Evolutionary conservation across 2,113 vertebrate genomes (phyloP).

Genomic region (Plotosus lineatus): DNA sequence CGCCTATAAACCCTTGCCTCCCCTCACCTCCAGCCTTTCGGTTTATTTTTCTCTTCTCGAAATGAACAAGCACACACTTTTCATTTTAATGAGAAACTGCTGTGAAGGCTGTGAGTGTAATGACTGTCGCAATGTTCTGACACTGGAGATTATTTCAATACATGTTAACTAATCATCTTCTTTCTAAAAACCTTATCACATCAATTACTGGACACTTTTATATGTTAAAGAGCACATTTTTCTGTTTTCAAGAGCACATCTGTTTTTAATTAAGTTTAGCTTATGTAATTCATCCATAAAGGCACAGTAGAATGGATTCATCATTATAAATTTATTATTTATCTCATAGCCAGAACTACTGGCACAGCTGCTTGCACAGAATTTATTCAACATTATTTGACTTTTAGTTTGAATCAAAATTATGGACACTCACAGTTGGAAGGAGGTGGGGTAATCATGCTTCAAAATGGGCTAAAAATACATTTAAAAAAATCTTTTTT

Average conservation of each 20-base stretch:
- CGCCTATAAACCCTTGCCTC: neutral
- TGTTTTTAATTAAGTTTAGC: too few relatives aligned
- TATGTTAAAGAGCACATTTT: too few relatives aligned
- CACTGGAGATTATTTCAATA: neutral
- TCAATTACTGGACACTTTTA: too few relatives aligned
- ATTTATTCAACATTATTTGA: neutral
- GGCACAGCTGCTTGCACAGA: neutral
- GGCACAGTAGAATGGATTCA: too few relatives aligned
- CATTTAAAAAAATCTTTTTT: too few relatives aligned
- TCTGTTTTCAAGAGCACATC: too few relatives aligned
- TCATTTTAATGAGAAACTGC: neutral
- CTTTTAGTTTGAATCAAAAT: too few relatives aligned
- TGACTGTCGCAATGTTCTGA: neutral
- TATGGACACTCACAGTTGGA: too few relatives aligned
- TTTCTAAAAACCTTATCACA: too few relatives aligned
- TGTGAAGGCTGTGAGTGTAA: neutral
- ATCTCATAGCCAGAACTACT: neutral
- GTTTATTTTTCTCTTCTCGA: neutral
- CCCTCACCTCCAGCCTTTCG: neutral
- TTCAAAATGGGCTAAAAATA: too few relatives aligned
- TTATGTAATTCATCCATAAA: neutral
- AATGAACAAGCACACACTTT: neutral
- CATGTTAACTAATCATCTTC: too few relatives aligned
- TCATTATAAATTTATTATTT: neutral
- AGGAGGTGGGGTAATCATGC: too few relatives aligned